Conservation (phyloP, 35 echinoderm and acorn worm genomes). For the Hemicentrotus pulcherrimus region DNA sequence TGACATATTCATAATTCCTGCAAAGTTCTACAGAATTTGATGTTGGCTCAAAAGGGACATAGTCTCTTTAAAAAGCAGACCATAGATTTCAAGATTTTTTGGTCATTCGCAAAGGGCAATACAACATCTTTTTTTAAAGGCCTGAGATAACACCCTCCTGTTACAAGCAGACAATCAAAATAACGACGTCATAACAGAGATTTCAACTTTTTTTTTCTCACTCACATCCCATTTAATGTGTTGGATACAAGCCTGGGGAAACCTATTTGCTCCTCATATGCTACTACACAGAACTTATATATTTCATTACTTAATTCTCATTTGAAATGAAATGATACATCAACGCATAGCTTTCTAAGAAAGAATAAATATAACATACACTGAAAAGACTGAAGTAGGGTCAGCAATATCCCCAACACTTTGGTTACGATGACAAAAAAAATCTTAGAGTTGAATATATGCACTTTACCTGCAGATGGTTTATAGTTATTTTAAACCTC, state of each 20-base stretch:
- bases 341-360: neutral
- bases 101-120: too few relatives aligned
- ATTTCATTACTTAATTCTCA: neutral
- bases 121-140: too few relatives aligned
- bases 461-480: neutral
- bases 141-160: too few relatives aligned
- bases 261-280: neutral
- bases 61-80: too few relatives aligned
- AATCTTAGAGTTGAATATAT: neutral
- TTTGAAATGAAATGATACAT: neutral
- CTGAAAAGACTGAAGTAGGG: neutral
- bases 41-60: too few relatives aligned
- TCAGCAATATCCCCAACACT: neutral
- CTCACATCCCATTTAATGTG: neutral
- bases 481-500: too few relatives aligned
- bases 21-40: too few relatives aligned
- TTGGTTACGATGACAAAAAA: neutral
- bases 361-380: neutral
- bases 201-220: neutral
- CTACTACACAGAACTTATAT: neutral
- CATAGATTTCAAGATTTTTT: too few relatives aligned
- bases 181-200: too few relatives aligned
- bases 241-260: neutral
- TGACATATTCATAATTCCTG: too few relatives aligned
- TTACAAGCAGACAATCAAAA: too few relatives aligned